These are phyloP conservation scores for Dusona sp. DNA, from an alignment of 2,888 invertebrate species.

Conservation along the genomic window DNA sequence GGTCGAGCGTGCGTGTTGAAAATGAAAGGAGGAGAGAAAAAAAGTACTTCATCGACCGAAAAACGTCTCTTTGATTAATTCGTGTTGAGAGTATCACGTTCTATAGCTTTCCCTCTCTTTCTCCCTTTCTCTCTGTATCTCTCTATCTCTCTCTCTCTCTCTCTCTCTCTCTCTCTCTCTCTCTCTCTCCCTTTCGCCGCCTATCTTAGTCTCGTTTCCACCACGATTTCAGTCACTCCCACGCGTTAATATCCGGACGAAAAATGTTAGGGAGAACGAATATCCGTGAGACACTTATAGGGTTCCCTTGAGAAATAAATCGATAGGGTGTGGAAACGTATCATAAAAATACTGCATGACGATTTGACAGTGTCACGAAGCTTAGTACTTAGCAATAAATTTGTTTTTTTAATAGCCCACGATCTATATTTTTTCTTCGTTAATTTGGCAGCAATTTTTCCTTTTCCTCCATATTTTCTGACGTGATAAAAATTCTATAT, in stretches of 20 bases:
- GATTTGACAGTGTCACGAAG: constrained; percentile 37
- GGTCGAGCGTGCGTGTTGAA: constrained; percentile 25
- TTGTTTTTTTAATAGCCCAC: neutral
- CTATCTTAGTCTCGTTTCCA: constrained; percentile 1
- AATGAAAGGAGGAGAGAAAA: constrained; percentile 5
- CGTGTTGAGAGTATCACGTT: constrained; percentile 24
- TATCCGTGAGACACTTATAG: constrained; percentile 10
- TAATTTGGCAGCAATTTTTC: neutral
- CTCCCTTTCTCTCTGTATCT: constrained; percentile 19
- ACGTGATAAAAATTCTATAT: too few species aligned
- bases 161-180: constrained; percentile 18
- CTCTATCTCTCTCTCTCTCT: neutral
- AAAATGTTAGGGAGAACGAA: constrained; percentile 49
- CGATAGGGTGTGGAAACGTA: constrained; percentile 24
- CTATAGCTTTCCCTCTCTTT: neutral
- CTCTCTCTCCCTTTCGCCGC: neutral
- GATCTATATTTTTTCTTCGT: neutral
- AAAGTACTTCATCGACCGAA: constrained; percentile 27
- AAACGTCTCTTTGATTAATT: constrained; percentile 59
- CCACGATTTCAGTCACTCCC: constrained; percentile 32
- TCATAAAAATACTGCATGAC: constrained; percentile 30
- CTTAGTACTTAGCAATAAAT: neutral
- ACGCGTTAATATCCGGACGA: constrained; percentile 47
- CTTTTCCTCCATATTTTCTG: neutral
- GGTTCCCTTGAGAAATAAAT: constrained; percentile 61